phyloP scores from a whole-genome alignment of 2,113 vertebrate genomes.

The Ochotona curzoniae region DNA sequence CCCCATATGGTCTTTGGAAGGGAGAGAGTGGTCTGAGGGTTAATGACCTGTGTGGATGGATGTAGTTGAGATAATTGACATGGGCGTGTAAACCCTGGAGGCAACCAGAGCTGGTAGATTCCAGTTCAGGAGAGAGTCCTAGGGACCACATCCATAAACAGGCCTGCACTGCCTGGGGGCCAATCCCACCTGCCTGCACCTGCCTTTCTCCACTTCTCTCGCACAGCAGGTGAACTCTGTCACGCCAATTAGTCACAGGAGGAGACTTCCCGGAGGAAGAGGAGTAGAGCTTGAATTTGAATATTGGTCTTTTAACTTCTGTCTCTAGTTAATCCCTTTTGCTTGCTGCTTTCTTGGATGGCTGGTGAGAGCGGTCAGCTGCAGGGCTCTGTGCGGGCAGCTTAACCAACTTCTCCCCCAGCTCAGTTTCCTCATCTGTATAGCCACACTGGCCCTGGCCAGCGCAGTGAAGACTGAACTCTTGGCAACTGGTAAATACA shows the following conservation, averaged over 20 bases:
- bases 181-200: neutral
- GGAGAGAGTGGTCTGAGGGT: too few relatives aligned
- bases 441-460: neutral
- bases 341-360: neutral
- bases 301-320: neutral
- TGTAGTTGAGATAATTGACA: fast-evolving
- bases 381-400: neutral
- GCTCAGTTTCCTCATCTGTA: neutral
- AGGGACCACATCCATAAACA: neutral
- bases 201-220: neutral
- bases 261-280: slow-evolving; percentile 2
- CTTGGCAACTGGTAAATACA: neutral
- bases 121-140: neutral
- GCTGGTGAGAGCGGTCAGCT: neutral
- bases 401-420: neutral
- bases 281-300: neutral
- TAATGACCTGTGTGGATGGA: too few relatives aligned
- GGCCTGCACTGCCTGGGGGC: neutral
- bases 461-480: neutral
- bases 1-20: neutral
- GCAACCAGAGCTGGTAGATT: neutral
- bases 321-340: neutral
- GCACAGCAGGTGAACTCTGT: neutral
- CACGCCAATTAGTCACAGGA: neutral
- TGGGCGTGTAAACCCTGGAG: neutral